Percentiles rank a stretch among this genome's conserved stretches.
Evolutionary conservation across 2,797 vertebrate genomes (phyloP).

Genomic region (Paguma larvata): DNA sequence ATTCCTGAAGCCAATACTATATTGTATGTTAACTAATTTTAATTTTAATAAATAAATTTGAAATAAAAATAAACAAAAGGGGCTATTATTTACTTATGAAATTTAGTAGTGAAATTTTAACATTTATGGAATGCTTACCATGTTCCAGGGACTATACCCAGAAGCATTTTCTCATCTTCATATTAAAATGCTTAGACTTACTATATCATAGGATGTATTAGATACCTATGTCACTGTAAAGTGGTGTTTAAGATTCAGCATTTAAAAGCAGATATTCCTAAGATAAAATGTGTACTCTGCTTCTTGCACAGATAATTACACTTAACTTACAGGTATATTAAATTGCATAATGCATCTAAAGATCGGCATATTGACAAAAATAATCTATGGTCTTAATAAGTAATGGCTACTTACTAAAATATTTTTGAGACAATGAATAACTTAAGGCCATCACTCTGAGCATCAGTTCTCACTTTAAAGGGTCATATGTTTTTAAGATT

Average conservation of each 20-base stretch:
- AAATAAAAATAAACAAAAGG: not conserved
- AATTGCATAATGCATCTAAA: not conserved
- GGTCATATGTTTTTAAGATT: not conserved
- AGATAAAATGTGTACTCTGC: not conserved
- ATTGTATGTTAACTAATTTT: no score
- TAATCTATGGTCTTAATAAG: not conserved
- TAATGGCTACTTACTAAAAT: not conserved
- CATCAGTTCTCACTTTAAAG: not conserved
- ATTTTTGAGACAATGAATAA: conserved; percentile 1
- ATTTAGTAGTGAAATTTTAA: not conserved
- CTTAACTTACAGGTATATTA: not conserved
- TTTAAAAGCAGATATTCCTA: not conserved
- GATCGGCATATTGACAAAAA: not conserved
- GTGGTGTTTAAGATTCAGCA: not conserved
- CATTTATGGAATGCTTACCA: not conserved
- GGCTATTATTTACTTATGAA: not conserved
- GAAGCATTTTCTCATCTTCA: not conserved
- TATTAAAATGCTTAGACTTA: conserved; percentile 34
- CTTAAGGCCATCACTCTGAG: not conserved
- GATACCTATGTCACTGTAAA: not conserved
- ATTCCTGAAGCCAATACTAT: no score
- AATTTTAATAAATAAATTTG: no score
- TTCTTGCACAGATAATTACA: not conserved
- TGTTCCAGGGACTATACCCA: not conserved
- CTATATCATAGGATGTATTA: not conserved